Percentiles rank a stretch among this genome's conserved stretches.
Conservation (phyloP, 2,888 invertebrate genomes). For the Xanthia icteritia region DNA sequence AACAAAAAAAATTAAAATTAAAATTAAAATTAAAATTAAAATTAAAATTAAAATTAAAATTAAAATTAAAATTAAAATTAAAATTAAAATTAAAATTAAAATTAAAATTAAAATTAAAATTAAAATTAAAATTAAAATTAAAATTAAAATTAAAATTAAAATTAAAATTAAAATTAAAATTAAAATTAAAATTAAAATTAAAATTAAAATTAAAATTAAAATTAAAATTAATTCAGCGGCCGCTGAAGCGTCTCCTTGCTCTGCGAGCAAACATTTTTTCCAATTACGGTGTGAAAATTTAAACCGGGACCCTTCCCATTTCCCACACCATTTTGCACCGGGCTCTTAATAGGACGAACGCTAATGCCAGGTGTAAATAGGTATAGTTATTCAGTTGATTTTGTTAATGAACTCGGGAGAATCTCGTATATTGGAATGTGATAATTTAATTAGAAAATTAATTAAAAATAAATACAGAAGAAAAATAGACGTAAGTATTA, state of each 20-base stretch:
- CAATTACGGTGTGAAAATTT: constrained; percentile 62
- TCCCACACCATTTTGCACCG: constrained; percentile 26
- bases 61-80: too few relatives aligned
- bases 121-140: too few relatives aligned
- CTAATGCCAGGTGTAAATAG: constrained; percentile 39
- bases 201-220: too few relatives aligned
- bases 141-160: too few relatives aligned
- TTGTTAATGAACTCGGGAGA: constrained; percentile 48
- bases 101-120: too few relatives aligned
- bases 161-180: too few relatives aligned
- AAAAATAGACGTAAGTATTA: neutral
- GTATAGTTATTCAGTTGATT: constrained; percentile 46
- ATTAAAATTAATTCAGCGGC: too few relatives aligned
- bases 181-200: too few relatives aligned
- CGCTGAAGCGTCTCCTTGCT: neutral
- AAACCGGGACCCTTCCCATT: constrained; percentile 38
- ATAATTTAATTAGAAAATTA: constrained; percentile 33
- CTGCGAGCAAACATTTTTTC: constrained; percentile 57
- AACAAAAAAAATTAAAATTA: too few relatives aligned
- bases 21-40: too few relatives aligned
- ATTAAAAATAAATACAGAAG: constrained; percentile 29
- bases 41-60: too few relatives aligned
- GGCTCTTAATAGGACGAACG: constrained; percentile 43
- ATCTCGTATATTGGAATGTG: constrained; percentile 22
- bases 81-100: too few relatives aligned